Base-by-base conservation (phyloP, 1,140 invertebrate genomes). In the Scaptomyza graminum region DNA sequence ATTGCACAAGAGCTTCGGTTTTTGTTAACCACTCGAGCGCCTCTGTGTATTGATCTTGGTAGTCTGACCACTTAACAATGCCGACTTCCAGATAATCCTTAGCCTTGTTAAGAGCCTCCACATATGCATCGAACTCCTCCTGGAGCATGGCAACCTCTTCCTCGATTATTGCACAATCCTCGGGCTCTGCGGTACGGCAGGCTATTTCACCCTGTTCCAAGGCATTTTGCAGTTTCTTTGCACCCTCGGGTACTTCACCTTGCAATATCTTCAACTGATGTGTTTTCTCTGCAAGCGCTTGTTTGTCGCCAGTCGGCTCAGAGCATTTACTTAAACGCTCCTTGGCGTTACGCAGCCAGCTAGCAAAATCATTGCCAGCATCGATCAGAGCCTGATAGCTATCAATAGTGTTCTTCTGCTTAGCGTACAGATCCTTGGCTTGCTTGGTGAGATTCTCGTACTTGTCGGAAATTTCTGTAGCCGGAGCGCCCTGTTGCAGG, bases 51-150 rank as follows among this genome's bases (percentile, higher is more conserved):
- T 98, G 97, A 90, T 98, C 97, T 92, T 98, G 97, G 89, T 98
- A 98, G 92, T 99, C 97, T 13, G 96, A 97, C 97, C 97, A 98
- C 92, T 98, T 97, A 0, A 97, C 96, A 85, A 98, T 97, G 69
- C 96, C 97, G 62, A 95, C 93, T 93, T 99, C 97, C 5, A 99
- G 93, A 22, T 97, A 93, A 67, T 94, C 94, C 92, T 98, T 98
- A 0, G 96, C 96, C 76, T 95, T 95, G 65, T 94, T 95, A 3
- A 98, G 88, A 28, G 95, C 94, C 93, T 93, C 95, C 92, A 96
- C 94, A 79, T 97, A 97, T 64, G 94, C 95, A 92, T 97, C 96
- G 82, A 96, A 97, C 90, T 97, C 96, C 90, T 97, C 97, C 92
- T 98, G 97, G 69, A 98, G 92, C 18, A 97, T 92, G 49, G 95